Percentiles rank a stretch among this genome's conserved stretches.
Conservation (phyloP, 1,140 invertebrate genomes). For the Teleopsis dalmanni region DNA sequence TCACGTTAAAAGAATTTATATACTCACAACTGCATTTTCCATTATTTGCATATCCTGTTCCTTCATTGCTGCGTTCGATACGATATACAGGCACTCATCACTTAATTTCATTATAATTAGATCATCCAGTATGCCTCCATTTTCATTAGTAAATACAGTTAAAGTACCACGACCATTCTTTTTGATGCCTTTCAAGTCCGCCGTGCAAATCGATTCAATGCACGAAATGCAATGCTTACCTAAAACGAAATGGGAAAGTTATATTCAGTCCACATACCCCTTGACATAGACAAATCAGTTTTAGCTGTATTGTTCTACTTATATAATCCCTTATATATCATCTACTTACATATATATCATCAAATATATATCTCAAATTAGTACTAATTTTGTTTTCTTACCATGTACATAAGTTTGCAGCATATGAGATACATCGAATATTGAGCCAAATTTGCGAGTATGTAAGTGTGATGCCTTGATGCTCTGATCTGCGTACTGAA, state of each 20-base stretch:
- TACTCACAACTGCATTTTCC: conserved; percentile 48
- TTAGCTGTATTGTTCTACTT: too few species aligned
- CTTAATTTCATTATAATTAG: conserved; percentile 87
- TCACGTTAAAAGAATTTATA: too few species aligned
- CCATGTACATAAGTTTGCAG: conserved; percentile 77
- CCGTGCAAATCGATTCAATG: conserved; percentile 78
- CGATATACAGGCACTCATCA: conserved; percentile 75
- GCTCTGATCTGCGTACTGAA: conserved; percentile 73
- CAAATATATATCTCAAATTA: too few species aligned
- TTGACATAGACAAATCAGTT: too few species aligned
- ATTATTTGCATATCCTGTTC: conserved; percentile 60
- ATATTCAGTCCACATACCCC: too few species aligned
- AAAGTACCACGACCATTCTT: conserved; percentile 61
- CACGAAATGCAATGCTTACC: conserved; percentile 69
- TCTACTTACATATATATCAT: too few species aligned
- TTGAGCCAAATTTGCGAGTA: conserved; percentile 69
- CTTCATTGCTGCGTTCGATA: conserved; percentile 88
- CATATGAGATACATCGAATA: conserved; percentile 99
- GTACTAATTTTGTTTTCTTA: too few species aligned
- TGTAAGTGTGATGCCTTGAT: conserved; percentile 81
- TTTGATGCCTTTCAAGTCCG: conserved; percentile 71
- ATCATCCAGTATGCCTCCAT: conserved; percentile 95
- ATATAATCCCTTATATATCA: too few species aligned
- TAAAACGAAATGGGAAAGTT: too few species aligned
- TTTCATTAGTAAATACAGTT: conserved; percentile 86